Conservation (phyloP, 1,140 invertebrate species). For the Heliothis virescens region DNA sequence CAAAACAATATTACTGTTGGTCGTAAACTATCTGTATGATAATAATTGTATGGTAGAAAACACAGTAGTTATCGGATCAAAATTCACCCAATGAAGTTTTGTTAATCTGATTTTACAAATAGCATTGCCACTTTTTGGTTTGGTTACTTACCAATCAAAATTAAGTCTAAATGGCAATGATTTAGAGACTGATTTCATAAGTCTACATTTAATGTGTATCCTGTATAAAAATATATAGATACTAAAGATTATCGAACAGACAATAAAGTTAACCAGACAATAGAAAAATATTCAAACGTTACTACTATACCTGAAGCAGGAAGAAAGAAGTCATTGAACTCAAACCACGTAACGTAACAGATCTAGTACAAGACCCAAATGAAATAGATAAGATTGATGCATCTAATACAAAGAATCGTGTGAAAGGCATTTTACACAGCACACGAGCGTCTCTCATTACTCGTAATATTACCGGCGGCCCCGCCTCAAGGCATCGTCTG, state of each 20-base stretch:
- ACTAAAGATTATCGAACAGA: too few species aligned
- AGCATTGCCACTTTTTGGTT: too few species aligned
- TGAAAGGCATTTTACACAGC: slow-evolving; percentile 17
- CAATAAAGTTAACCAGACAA: not conserved
- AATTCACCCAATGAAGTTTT: too few species aligned
- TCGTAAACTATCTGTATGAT: not conserved
- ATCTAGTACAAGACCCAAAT: slow-evolving; percentile 18
- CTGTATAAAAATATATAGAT: too few species aligned
- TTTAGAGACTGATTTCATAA: too few species aligned
- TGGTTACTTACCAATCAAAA: too few species aligned
- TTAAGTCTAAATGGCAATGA: too few species aligned
- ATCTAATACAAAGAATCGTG: slow-evolving; percentile 28
- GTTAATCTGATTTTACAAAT: too few species aligned
- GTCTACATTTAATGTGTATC: too few species aligned
- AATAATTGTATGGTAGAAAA: too few species aligned
- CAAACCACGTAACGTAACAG: not conserved
- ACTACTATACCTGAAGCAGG: not conserved
- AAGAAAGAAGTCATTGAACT: not conserved
- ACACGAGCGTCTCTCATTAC: slow-evolving; percentile 22
- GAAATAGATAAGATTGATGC: slow-evolving; percentile 22
- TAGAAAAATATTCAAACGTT: not conserved
- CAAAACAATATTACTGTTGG: slow-evolving; percentile 1
- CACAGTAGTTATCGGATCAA: too few species aligned
- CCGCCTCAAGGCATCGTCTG: slow-evolving; percentile 38
- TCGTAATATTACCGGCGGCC: slow-evolving; percentile 39